These are phyloP conservation scores for Proterorhinus semilunaris DNA, from an alignment of 2,113 vertebrate genomes.

Conservation along the genomic window DNA sequence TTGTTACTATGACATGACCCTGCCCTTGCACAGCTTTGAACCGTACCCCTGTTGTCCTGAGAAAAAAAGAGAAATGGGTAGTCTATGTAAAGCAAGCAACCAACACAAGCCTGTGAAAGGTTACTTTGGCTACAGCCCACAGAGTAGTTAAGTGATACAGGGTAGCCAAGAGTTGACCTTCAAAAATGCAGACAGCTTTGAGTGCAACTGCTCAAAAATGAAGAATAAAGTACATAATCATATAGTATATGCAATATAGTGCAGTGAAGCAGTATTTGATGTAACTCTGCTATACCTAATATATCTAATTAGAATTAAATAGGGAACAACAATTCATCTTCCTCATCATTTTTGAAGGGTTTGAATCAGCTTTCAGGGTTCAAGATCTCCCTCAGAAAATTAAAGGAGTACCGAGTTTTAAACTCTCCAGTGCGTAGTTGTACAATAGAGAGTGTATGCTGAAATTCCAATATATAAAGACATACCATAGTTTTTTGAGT, in stretches of 20 bases:
- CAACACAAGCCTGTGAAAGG: constrained; percentile 30
- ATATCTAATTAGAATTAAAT: neutral
- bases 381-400: too few species aligned
- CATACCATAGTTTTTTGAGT: too few species aligned
- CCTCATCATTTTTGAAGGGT: too few species aligned
- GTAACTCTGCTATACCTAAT: neutral
- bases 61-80: neutral
- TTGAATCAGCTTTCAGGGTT: too few species aligned
- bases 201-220: neutral
- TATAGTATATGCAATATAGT: neutral
- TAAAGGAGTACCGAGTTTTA: too few species aligned
- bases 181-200: neutral
- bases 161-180: neutral
- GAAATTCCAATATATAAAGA: too few species aligned
- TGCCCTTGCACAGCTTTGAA: constrained; percentile 3
- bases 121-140: constrained; percentile 14
- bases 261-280: neutral
- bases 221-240: neutral
- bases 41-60: constrained; percentile 3
- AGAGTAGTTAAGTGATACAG: constrained; percentile 15
- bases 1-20: constrained; percentile 4
- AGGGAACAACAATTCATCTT: too few species aligned
- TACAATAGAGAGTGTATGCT: too few species aligned
- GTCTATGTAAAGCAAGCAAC: constrained; percentile 7
- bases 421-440: too few species aligned